Evolutionary conservation across 2,113 vertebrate species (phyloP), one percentile per base, ranked within the genome.

Genomic region (Hypomesus transpacificus): DNA sequence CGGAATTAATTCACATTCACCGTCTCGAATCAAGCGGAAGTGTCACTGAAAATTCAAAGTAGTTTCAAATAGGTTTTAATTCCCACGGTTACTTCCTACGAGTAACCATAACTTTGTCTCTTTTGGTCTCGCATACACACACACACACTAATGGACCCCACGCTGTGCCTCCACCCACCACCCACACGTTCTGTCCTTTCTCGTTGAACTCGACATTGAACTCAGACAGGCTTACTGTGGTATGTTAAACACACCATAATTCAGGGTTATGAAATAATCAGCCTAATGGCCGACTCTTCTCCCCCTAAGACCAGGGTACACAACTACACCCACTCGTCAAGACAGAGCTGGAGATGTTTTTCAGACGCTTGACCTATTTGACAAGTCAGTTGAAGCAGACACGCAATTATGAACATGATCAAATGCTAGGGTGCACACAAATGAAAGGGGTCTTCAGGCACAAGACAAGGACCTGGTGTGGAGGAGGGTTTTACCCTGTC

Each of bases 221-320:
- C 17, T n/a, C 31, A 28, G 60, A 63, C 28, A 34, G 60, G 60
- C 60, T 3, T 70, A 50, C 59, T 22, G 46, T 61, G 68, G 5
- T 18, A 66, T 74, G 50, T 52, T 17, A 24, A 73, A 21, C 56
- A 26, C 53, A 17, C 24, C 34, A 22, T 50, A 65, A 50, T 66
- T 46, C 14, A 53, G 14, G 51, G 16, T 58, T 54, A 70, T 70
- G 62, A 61, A 66, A 76, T 76, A 54, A 24, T 68, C 75, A 66
- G 56, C 46, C 51, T 71, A 60, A 61, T 64, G 31, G 60, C 4
- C 53, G n/a, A 51, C 39, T 69, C 26, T 64, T 16, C 39, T 2
- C 34, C 22, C 39, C 57, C 21, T 56, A 26, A 64, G 50, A 53
- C 14, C 66, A 51, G 13, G 21, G n/a, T 8, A 26, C 54, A 14